Evolutionary conservation across 2,797 vertebrate species (phyloP).

Genomic region (Podargus strigoides): DNA sequence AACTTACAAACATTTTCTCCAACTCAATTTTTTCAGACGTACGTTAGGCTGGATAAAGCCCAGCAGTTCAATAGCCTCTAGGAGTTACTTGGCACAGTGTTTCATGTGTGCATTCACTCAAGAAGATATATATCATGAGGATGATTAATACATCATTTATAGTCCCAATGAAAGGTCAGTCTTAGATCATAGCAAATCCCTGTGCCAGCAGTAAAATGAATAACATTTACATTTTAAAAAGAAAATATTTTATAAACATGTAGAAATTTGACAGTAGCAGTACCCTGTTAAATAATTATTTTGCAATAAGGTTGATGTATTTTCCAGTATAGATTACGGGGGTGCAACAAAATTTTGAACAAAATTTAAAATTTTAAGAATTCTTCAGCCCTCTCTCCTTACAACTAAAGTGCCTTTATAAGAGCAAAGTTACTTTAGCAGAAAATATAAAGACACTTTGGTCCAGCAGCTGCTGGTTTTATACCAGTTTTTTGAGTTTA

Average conservation of each 20-base stretch:
- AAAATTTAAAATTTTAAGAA: not conserved
- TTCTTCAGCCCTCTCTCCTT: not conserved
- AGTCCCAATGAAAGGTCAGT: not conserved
- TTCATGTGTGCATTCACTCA: not conserved
- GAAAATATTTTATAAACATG: not conserved
- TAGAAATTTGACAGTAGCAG: not conserved
- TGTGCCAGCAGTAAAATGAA: not conserved
- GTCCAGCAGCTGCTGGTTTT: not conserved
- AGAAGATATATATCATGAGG: not conserved
- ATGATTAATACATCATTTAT: conserved; percentile 5
- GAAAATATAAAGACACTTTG: not conserved
- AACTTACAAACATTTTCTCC: not conserved
- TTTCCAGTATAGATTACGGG: not conserved
- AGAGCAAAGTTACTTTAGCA: not conserved
- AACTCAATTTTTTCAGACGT: not conserved
- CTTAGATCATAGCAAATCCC: not conserved
- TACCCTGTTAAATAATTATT: not conserved
- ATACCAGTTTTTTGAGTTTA: not conserved
- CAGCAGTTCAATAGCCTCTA: not conserved
- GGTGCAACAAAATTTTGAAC: not conserved
- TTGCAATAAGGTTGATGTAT: not conserved
- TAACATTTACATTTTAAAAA: not conserved
- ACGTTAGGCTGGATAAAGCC: not conserved
- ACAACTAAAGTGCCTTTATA: not conserved
- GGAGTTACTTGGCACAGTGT: not conserved